Conservation (phyloP, 1,140 invertebrate species). For the Macrocentrus cingulum region DNA sequence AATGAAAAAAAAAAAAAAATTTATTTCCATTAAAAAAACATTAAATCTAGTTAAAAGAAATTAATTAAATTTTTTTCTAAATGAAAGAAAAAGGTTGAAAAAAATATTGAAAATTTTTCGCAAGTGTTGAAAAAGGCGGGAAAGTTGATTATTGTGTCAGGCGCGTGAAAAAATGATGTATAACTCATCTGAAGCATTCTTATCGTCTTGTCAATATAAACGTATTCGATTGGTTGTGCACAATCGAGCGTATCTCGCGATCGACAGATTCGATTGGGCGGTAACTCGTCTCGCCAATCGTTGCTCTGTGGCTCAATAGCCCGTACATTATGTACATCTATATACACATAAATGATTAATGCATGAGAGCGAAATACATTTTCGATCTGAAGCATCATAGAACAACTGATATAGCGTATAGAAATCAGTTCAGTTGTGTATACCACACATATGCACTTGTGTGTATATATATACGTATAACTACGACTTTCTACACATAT, state of each 20-base stretch:
- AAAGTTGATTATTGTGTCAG: too few relatives aligned
- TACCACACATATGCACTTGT: too few relatives aligned
- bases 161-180: neutral
- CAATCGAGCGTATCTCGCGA: constrained; percentile 14
- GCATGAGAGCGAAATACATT: constrained; percentile 43
- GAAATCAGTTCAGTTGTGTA: too few relatives aligned
- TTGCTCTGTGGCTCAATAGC: constrained; percentile 5
- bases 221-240: constrained; percentile 18
- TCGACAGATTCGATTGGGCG: constrained; percentile 22
- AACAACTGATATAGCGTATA: constrained; percentile 18
- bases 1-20: too few relatives aligned
- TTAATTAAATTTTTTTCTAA: too few relatives aligned
- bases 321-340: neutral
- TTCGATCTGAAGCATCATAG: constrained; percentile 19
- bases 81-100: too few relatives aligned
- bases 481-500: constrained; percentile 33
- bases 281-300: constrained; percentile 15
- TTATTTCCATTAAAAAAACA: too few relatives aligned
- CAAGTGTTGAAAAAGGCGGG: too few relatives aligned
- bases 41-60: too few relatives aligned
- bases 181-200: neutral
- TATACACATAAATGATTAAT: constrained; percentile 44
- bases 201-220: constrained; percentile 7
- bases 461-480: constrained; percentile 1
- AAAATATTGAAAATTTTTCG: too few relatives aligned